These are phyloP conservation scores for Myiozetetes cayanensis DNA, from an alignment of 2,113 vertebrate species.

Conservation along the genomic window DNA sequence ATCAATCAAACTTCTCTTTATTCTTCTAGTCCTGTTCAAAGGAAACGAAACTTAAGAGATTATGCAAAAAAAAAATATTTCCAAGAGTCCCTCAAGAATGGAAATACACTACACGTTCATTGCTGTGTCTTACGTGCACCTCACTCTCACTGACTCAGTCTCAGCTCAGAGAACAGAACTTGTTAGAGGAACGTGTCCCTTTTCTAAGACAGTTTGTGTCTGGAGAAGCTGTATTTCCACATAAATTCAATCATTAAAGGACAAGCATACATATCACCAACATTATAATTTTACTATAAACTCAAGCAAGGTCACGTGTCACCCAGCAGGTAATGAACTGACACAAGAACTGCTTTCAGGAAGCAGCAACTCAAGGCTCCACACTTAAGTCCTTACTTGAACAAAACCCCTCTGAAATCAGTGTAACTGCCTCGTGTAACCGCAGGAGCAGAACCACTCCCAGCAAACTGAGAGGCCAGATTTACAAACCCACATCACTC, in stretches of 20 bases:
- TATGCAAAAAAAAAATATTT: neutral
- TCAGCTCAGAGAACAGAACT: neutral
- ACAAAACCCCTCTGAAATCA: neutral
- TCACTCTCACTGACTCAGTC: neutral
- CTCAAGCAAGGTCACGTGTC: neutral
- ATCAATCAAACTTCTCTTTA: neutral
- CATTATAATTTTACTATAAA: neutral
- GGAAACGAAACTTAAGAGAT: constrained; percentile 7
- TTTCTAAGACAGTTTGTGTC: neutral
- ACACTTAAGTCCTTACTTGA: neutral
- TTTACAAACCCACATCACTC: neutral
- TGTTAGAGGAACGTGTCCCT: neutral
- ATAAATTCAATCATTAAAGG: neutral
- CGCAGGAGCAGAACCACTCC: neutral
- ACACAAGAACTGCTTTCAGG: neutral
- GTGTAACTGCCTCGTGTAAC: neutral
- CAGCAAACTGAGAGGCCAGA: neutral
- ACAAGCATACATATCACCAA: neutral
- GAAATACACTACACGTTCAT: neutral
- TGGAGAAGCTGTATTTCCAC: neutral
- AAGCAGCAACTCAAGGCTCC: neutral
- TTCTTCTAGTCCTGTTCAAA: constrained; percentile 39
- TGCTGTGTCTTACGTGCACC: neutral
- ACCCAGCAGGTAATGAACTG: neutral
- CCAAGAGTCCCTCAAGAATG: neutral